A percentile compares a stretch with the other conserved stretches of the same genome.
Evolutionary conservation across 2,888 invertebrate species (phyloP).

Genomic region (Mesopsocus fuscifrons): DNA sequence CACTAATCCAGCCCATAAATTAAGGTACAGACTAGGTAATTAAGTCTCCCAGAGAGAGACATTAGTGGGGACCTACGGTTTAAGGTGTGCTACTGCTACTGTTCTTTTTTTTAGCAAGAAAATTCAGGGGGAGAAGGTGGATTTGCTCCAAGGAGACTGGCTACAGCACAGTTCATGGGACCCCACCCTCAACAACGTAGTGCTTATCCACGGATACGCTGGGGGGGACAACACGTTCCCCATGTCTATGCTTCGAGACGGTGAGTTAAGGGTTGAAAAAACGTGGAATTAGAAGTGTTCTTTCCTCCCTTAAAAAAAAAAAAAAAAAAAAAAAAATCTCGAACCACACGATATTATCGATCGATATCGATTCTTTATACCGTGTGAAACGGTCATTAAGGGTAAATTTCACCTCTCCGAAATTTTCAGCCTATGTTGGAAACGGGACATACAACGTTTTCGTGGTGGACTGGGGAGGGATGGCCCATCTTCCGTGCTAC

Average conservation of each 20-base stretch:
- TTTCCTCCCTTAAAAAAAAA: background rate
- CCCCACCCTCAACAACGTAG: conserved; percentile 43
- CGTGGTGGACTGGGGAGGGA: conserved; percentile 56
- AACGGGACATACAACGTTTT: conserved; percentile 60
- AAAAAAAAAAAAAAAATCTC: background rate
- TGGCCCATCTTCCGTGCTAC: conserved; percentile 48
- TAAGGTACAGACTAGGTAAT: too few relatives aligned
- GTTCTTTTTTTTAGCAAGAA: conserved; percentile 39
- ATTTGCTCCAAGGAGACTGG: conserved; percentile 46
- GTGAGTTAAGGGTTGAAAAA: too few relatives aligned
- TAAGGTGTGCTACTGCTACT: too few relatives aligned
- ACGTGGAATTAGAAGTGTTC: conserved; percentile 13
- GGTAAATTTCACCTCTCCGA: too few relatives aligned
- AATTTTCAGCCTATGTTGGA: conserved; percentile 41
- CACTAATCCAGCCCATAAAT: too few relatives aligned
- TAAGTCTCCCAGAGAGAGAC: too few relatives aligned
- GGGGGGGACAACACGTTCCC: conserved; percentile 56
- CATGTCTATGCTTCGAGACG: conserved; percentile 50
- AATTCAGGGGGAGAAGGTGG: conserved; percentile 24
- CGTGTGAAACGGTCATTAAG: too few relatives aligned
- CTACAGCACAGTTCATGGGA: conserved; percentile 50
- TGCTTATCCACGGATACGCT: conserved; percentile 58
- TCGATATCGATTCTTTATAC: background rate
- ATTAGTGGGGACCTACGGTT: too few relatives aligned
- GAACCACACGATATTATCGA: background rate